Evolutionary conservation across 1,140 invertebrate genomes (phyloP), one percentile per base, ranked within the genome.

Genomic region (Drosophila lini): DNA sequence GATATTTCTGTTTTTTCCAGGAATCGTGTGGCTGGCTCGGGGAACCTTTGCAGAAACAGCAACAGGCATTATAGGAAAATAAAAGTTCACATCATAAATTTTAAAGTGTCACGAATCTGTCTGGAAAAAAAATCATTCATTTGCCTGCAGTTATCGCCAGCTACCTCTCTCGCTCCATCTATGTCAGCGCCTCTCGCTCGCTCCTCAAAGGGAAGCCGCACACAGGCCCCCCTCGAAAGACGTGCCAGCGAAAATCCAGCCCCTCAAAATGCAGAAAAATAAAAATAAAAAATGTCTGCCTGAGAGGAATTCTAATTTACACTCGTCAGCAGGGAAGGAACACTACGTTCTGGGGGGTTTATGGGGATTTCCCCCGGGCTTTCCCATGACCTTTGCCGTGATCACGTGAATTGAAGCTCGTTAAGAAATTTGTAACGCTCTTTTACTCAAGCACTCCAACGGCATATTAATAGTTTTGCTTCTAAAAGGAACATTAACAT

Each of bases 61-160:
- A 80, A 38, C 73, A 65, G 22, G 38, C 42, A 55, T 53, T 69
- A 28, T 32, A 57, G 42, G 56, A 65, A 68, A 70, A 84, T 74
- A 84, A 84, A 89, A 89, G 85, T 89, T 89, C 84, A 89, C 84
- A 89, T 89, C 84, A 90, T 89, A 89, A 90, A 89, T 89, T 77
- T 89, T 84, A 90, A 89, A 89, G 84, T 89, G 84, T 89, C 84
- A 89, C 84, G 84, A 89, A 84, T 90, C 84, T 89, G 84, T 89
- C 84, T 74, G 65, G 31, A 69, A 80, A 85, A 80, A 81, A 89
- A 81, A 84, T 90, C 85, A 90, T 89, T 84, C 81, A 81, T 89
- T 74, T 78, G 80, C 85, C 80, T 65, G 81, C 69, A 83, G 83
- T 86, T 61, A 53, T 69, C 38, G 64, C 13, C 74, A 74, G 83